phyloP scores from a whole-genome alignment of 2,797 vertebrate species.

The Coendou prehensilis region DNA sequence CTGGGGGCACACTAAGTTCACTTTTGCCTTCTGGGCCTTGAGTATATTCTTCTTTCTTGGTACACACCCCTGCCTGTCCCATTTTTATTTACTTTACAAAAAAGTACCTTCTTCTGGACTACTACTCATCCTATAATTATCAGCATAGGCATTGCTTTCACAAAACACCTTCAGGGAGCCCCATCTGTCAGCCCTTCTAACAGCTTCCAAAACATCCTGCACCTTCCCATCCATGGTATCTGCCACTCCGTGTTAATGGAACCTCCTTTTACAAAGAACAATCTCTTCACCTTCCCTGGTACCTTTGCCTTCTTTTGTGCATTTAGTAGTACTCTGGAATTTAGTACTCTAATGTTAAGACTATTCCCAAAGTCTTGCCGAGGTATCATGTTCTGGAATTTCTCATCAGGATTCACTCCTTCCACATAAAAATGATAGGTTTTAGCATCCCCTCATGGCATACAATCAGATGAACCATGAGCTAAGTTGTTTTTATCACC shows the following conservation, averaged over 20 bases:
- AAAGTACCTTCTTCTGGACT: neutral
- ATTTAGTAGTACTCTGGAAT: neutral
- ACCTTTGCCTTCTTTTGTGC: neutral
- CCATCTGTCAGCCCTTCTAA: neutral
- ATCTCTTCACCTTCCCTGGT: neutral
- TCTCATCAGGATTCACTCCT: neutral
- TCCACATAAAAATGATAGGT: neutral
- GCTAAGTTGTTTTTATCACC: neutral
- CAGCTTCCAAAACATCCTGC: neutral
- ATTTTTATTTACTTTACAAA: neutral
- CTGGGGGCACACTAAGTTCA: neutral
- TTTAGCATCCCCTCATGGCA: neutral
- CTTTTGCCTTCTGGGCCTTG: neutral
- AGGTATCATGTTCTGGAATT: neutral
- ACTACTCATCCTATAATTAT: neutral
- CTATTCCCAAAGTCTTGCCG: neutral
- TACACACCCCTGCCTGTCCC: neutral
- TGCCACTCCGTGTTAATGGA: neutral
- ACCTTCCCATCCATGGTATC: neutral
- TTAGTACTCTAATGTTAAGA: neutral
- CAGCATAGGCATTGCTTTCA: neutral
- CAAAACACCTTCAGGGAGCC: neutral
- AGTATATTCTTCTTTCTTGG: neutral
- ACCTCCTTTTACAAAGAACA: neutral
- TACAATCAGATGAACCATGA: neutral